A percentile compares a stretch with the other conserved stretches of the same genome.
These are phyloP conservation scores for Artibeus lituratus DNA, from an alignment of 2,797 vertebrate species.

Conservation along the genomic window DNA sequence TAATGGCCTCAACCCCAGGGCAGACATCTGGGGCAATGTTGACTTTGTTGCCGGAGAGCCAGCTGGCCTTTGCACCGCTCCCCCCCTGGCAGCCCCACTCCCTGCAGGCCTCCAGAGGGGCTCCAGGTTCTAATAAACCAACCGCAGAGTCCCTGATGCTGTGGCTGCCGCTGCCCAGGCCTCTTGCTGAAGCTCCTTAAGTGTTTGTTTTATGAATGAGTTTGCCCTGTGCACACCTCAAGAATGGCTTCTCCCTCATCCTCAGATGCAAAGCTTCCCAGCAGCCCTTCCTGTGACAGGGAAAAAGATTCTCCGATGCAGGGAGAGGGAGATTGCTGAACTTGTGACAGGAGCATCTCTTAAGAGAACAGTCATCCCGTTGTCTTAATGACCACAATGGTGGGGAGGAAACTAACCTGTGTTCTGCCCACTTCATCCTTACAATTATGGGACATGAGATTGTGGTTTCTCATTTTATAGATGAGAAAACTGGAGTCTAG, in stretches of 20 bases:
- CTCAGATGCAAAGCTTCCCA: background rate
- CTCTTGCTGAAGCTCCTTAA: background rate
- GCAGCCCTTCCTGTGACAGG: background rate
- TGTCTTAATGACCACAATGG: background rate
- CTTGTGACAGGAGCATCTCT: background rate
- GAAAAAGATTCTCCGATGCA: background rate
- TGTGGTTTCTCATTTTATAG: background rate
- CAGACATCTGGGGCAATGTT: slow-evolving; percentile 74
- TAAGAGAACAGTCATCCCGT: background rate
- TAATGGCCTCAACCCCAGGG: slow-evolving; percentile 70
- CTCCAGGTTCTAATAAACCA: slow-evolving; percentile 53
- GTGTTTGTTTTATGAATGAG: slow-evolving; percentile 57
- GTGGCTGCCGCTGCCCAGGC: background rate
- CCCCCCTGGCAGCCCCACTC: background rate
- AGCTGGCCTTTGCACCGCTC: slow-evolving; percentile 52
- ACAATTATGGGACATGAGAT: rapidly evolving
- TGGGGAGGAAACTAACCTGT: background rate
- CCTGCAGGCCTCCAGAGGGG: slow-evolving; percentile 42
- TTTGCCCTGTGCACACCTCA: background rate
- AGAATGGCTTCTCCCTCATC: background rate
- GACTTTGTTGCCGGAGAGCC: slow-evolving; percentile 61
- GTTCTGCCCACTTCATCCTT: background rate
- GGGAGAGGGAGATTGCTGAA: background rate
- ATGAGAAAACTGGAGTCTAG: background rate
- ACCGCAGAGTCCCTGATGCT: background rate